Evolutionary conservation across 2,113 vertebrate genomes (phyloP).

Genomic region (Xiphophorus hellerii): DNA sequence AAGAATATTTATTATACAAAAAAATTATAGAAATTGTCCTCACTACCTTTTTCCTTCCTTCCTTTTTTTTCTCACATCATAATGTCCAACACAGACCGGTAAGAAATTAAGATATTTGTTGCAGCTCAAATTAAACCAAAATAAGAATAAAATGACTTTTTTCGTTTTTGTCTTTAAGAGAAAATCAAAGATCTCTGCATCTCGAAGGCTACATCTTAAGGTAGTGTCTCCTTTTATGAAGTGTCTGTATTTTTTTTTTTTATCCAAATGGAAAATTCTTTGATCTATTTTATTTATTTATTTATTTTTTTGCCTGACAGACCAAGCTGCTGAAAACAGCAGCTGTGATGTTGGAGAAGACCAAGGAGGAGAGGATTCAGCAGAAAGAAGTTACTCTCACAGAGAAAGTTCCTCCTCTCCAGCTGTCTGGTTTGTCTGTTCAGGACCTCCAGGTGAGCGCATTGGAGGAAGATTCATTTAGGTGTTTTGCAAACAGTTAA

Average conservation of each 20-base stretch:
- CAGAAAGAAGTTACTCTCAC: slow-evolving; percentile 68
- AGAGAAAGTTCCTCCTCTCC: slow-evolving; percentile 71
- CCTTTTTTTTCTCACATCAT: background rate
- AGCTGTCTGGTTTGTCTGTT: slow-evolving; percentile 73
- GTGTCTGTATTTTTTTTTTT: background rate
- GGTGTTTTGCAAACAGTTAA: too few species aligned
- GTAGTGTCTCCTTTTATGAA: slow-evolving; percentile 38
- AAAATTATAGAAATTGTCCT: background rate
- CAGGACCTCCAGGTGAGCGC: slow-evolving; percentile 77
- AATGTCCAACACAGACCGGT: slow-evolving; percentile 54
- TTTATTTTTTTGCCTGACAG: slow-evolving; percentile 37
- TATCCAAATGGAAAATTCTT: background rate
- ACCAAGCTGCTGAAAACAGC: slow-evolving; percentile 77
- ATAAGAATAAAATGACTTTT: background rate
- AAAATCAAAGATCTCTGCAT: slow-evolving; percentile 73
- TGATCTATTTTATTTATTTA: background rate
- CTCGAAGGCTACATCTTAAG: slow-evolving; percentile 73
- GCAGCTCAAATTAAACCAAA: background rate
- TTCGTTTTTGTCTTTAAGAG: slow-evolving; percentile 5
- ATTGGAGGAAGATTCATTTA: background rate
- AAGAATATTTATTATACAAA: background rate
- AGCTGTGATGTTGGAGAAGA: slow-evolving; percentile 73
- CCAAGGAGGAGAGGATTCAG: slow-evolving; percentile 55
- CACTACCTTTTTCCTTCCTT: slow-evolving; percentile 3
- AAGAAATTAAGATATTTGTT: slow-evolving; percentile 6